A percentile compares a stretch with the other conserved stretches of the same genome.
phyloP scores from a whole-genome alignment of 2,113 vertebrate species.

The Hoplias malabaricus region DNA sequence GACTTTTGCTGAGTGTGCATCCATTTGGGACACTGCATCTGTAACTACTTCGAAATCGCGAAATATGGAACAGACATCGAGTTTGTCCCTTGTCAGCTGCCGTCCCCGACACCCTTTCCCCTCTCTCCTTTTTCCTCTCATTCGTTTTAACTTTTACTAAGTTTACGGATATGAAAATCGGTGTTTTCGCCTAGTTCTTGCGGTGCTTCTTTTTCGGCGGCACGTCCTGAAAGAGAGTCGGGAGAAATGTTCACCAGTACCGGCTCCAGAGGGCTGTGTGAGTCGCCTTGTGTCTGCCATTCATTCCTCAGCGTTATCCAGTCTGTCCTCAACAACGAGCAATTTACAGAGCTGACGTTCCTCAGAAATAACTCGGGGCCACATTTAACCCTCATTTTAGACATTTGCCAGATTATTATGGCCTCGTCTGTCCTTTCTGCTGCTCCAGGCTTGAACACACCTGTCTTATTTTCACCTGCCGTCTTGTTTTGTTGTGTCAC shows the following conservation, averaged over 20 bases:
- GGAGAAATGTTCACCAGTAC: slow-evolving; percentile 73
- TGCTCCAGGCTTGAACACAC: no score
- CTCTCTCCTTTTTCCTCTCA: slow-evolving; percentile 11
- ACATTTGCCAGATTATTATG: no score
- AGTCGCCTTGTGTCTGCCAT: slow-evolving; percentile 52
- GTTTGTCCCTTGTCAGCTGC: slow-evolving; percentile 43
- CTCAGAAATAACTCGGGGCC: no score
- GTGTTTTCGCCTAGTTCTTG: background rate
- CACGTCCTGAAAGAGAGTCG: background rate
- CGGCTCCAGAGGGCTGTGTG: slow-evolving; percentile 76
- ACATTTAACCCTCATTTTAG: no score
- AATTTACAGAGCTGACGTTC: no score
- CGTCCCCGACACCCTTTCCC: slow-evolving; percentile 44
- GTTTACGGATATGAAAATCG: slow-evolving; percentile 40
- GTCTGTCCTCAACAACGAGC: background rate
- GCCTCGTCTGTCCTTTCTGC: no score
- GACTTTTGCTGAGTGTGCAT: no score
- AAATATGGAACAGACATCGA: background rate
- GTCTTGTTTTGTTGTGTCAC: no score
- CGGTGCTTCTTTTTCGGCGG: background rate
- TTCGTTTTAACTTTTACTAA: slow-evolving; percentile 56
- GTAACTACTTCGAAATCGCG: background rate
- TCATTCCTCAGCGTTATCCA: background rate
- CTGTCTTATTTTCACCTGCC: no score
- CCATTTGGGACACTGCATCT: background rate